Conservation (phyloP, 2,113 vertebrate species). For the Mastomys coucha region DNA sequence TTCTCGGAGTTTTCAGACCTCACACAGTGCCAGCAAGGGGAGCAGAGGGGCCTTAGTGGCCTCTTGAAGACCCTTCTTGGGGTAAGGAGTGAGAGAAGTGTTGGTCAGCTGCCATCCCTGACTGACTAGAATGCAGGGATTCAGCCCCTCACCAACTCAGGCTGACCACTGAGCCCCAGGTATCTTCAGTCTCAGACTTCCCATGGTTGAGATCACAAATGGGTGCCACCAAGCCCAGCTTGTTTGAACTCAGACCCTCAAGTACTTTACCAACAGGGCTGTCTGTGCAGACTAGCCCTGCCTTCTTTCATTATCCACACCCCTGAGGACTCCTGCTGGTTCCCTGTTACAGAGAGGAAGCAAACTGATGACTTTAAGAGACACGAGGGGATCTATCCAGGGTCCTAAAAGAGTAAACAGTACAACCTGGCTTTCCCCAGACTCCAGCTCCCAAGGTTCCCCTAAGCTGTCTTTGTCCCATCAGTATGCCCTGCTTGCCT, state of each 20-base stretch:
- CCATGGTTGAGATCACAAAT: no score
- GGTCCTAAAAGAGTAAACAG: background rate
- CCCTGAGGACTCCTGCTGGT: background rate
- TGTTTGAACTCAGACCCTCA: background rate
- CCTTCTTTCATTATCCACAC: no score
- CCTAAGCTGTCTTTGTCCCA: background rate
- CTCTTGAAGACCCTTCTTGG: background rate
- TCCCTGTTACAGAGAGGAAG: background rate
- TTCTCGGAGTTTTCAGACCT: background rate
- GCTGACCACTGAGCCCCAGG: background rate
- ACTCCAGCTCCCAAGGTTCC: background rate
- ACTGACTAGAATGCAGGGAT: background rate
- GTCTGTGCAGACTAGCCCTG: background rate
- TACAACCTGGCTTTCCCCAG: background rate
- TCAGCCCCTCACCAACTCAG: background rate
- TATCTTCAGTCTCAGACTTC: background rate
- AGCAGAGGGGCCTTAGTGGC: fast-evolving
- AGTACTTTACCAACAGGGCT: no score
- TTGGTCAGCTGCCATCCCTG: background rate
- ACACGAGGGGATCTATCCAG: background rate
- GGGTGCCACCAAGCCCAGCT: background rate
- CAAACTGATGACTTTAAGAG: background rate
- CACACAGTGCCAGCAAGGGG: background rate
- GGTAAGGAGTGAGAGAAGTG: background rate
- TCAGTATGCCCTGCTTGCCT: background rate